Percentiles rank a stretch among this genome's conserved stretches.
Conservation (phyloP, 23 tunicate genomes). For the Trididemnum clinides region DNA sequence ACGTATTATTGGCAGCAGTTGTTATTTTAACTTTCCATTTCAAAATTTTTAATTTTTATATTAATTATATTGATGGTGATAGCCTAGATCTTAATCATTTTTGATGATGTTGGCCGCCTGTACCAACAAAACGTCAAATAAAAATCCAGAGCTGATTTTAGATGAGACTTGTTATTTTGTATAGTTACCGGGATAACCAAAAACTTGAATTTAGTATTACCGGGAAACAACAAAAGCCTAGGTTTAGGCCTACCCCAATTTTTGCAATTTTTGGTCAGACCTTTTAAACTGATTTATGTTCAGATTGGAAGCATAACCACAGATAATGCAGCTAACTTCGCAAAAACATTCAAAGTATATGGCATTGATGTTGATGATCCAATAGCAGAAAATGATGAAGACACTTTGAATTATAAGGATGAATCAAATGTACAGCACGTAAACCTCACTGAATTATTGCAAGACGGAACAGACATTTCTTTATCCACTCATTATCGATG, state of each 20-base stretch:
- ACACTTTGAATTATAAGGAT: neutral
- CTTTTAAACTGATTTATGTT: neutral
- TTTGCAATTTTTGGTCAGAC: neutral
- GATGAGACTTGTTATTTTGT: too few relatives aligned
- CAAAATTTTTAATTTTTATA: too few relatives aligned
- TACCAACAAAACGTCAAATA: too few relatives aligned
- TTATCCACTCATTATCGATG: conserved; percentile 17
- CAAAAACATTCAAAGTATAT: conserved; percentile 10
- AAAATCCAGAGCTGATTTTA: too few relatives aligned
- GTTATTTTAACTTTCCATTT: neutral
- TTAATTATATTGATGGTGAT: too few relatives aligned
- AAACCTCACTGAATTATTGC: neutral
- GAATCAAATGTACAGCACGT: neutral
- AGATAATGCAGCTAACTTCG: conserved; percentile 4
- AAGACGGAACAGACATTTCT: neutral
- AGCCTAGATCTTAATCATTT: too few relatives aligned
- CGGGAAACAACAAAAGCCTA: neutral
- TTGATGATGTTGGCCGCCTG: too few relatives aligned
- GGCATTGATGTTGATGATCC: conserved; percentile 9
- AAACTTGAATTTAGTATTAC: neutral
- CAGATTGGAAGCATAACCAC: neutral
- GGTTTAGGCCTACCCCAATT: neutral
- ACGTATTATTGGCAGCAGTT: too few relatives aligned
- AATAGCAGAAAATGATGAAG: neutral
- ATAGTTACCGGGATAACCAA: too few relatives aligned